Conservation (phyloP, 2,888 invertebrate species). For the Brachyptera risi region DNA sequence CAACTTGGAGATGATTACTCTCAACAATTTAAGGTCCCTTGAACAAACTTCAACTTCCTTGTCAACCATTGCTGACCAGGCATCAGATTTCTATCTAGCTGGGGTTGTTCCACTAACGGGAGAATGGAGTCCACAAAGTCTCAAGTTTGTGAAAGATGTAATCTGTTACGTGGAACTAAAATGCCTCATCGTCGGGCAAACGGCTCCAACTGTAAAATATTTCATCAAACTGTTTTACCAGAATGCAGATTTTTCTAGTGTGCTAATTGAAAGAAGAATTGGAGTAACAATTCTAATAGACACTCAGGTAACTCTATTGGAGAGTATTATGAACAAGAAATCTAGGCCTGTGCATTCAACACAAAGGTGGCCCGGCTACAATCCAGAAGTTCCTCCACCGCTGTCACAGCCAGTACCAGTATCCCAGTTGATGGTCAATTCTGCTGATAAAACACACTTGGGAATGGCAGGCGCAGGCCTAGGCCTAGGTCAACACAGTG, state of each 20-base stretch:
- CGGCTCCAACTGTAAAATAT: slow-evolving; percentile 24
- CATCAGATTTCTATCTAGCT: slow-evolving; percentile 56
- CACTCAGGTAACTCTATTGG: slow-evolving; percentile 23
- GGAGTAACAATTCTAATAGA: slow-evolving; percentile 37
- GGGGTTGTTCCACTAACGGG: slow-evolving; percentile 52
- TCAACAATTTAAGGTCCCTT: slow-evolving; percentile 56
- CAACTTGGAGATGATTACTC: slow-evolving; percentile 57
- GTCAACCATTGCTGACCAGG: slow-evolving; percentile 51
- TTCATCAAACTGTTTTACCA: slow-evolving; percentile 38
- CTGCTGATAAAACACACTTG: background rate
- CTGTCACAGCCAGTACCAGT: slow-evolving; percentile 11
- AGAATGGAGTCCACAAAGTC: slow-evolving; percentile 52
- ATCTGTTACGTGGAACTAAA: slow-evolving; percentile 46
- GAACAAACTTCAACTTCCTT: slow-evolving; percentile 47
- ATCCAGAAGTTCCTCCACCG: slow-evolving; percentile 19
- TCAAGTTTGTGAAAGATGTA: slow-evolving; percentile 45
- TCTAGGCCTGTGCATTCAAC: slow-evolving; percentile 32
- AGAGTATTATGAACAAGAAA: background rate
- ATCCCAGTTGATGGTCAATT: background rate
- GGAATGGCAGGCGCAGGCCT: background rate
- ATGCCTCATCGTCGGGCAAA: slow-evolving; percentile 35
- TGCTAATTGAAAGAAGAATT: slow-evolving; percentile 36
- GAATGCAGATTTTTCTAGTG: slow-evolving; percentile 37
- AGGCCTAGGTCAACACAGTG: background rate
- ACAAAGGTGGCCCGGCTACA: background rate